phyloP scores from a whole-genome alignment of 2,888 invertebrate species.

The Limnephilus marmoratus region DNA sequence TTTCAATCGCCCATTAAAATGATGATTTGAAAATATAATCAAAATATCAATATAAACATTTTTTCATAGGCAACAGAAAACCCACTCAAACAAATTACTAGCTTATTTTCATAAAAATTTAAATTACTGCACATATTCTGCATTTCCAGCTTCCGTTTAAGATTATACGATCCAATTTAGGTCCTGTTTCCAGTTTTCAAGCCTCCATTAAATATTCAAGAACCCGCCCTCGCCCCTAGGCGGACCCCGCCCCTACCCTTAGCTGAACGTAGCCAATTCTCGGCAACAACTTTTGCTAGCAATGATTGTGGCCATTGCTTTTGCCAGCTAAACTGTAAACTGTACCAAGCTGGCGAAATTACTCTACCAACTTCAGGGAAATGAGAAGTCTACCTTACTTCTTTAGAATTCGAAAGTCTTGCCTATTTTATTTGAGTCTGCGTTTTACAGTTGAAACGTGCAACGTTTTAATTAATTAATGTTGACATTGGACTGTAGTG shows the following conservation, averaged over 20 bases:
- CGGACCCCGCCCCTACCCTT: not conserved
- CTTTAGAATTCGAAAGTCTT: not conserved
- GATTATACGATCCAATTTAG: not conserved
- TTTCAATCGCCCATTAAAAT: no score
- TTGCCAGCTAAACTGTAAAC: not conserved
- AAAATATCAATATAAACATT: no score
- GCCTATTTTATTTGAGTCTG: not conserved
- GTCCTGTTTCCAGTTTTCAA: not conserved
- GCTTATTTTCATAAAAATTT: not conserved
- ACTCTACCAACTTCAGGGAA: conserved; percentile 10
- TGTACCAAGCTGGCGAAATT: conserved; percentile 22
- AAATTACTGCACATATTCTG: not conserved
- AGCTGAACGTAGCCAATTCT: conserved; percentile 35
- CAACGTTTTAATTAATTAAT: not conserved
- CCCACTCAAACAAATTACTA: not conserved
- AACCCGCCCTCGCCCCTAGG: conserved; percentile 16
- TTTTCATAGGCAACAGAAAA: not conserved
- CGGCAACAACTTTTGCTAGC: conserved; percentile 30
- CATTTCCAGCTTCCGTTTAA: not conserved
- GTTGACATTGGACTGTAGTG: not conserved
- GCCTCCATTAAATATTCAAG: conserved; percentile 21
- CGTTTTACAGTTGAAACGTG: not conserved
- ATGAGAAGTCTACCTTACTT: conserved; percentile 14
- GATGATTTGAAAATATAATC: no score
- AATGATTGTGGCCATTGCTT: conserved; percentile 30